phyloP scores from a whole-genome alignment of 2,888 invertebrate species.

The Actias luna region DNA sequence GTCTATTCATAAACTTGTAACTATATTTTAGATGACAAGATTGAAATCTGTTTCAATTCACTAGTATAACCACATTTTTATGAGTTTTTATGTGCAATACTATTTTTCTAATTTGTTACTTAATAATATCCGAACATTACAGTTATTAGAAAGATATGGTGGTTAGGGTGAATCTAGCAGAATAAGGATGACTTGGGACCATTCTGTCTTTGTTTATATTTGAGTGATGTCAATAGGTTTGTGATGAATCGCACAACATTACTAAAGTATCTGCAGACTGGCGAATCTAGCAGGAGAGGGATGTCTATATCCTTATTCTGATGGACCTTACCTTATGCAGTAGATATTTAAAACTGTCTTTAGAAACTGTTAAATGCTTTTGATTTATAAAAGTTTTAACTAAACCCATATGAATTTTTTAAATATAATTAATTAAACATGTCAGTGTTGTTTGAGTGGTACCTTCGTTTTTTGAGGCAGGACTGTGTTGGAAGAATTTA shows the following conservation, averaged over 20 bases:
- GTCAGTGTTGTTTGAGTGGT: background rate
- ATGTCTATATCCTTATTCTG: constrained; percentile 7
- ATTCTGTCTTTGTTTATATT: constrained; percentile 17
- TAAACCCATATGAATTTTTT: no score
- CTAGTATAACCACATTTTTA: background rate
- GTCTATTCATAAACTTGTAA: background rate
- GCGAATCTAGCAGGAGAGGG: background rate
- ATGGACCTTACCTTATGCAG: background rate
- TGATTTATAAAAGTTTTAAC: background rate
- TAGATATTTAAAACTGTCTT: background rate
- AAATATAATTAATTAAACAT: background rate
- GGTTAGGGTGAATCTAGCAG: constrained; percentile 13
- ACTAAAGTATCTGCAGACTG: background rate
- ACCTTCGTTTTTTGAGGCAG: background rate
- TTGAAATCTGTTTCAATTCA: background rate
- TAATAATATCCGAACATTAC: background rate
- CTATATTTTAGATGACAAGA: background rate
- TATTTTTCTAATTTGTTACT: background rate
- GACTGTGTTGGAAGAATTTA: constrained; percentile 1
- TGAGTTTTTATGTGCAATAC: constrained; percentile 15
- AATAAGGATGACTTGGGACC: constrained; percentile 19
- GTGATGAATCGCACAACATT: background rate
- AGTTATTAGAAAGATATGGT: background rate
- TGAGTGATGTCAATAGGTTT: constrained; percentile 1
- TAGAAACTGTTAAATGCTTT: background rate